Evolutionary conservation across 2,113 vertebrate species (phyloP), one percentile per base, ranked within the genome.

Genomic region (Phocoena phocoena): DNA sequence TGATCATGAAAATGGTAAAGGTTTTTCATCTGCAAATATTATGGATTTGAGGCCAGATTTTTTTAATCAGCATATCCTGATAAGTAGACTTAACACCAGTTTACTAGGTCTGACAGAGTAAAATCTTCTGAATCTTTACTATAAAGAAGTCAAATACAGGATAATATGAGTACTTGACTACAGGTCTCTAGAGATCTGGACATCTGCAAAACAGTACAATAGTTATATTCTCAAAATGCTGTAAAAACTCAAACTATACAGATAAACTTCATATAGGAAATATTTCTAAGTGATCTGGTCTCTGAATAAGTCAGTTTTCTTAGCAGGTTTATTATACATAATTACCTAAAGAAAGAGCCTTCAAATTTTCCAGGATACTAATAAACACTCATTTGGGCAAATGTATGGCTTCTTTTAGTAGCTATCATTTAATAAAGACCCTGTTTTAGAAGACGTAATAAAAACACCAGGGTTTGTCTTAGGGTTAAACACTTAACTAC

Each of bases 291-390:
- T 70, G 41, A 92, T 70, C 81, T 25, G 17, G 62, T 68, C 55
- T 90, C n/a, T 65, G 41, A 85, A 76, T 63, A 86, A 90, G 15
- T 80, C 70, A 33, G n/a, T 91, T 96, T 93, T 87, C 81, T 83
- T 73, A 62, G 38, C 38, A 80, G 14, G 28, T 87, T 82, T 88
- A 36, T 36, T 88, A 11, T 33, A 50, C 2, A 62, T 76, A 81
- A 81, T 2, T 94, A 73, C 23, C 13, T 79, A 80, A 70, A 50
- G 20, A 88, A 79, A 63, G 23, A 81, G 50, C 13, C 33, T 91
- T 90, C 67, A 88, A 77, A 63, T 77, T 95, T 82, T 63, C 65
- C 21, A 93, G 8, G 28, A 38, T 14, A 85, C 13, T 76, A 95
- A 85, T 33, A 77, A 79, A 44, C 15, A 91, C 41, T 76, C 14